Evolutionary conservation across 1,140 invertebrate genomes (phyloP).

Genomic region (Caenorhabditis inopinata): DNA sequence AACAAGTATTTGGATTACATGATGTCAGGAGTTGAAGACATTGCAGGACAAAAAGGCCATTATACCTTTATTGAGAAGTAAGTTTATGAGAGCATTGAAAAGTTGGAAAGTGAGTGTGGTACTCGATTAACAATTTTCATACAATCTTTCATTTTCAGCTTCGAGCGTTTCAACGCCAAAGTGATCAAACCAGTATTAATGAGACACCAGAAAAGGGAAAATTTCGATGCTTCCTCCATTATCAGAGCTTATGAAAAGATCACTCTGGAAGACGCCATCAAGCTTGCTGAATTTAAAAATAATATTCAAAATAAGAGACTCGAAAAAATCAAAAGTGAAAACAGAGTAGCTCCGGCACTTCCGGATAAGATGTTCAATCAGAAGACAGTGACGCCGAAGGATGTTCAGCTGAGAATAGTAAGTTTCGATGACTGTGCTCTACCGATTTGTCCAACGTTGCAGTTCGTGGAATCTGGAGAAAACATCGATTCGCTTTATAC

Average conservation of each 20-base stretch:
- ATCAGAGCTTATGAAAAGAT: conserved; percentile 49
- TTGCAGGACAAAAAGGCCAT: conserved; percentile 50
- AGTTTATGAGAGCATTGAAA: too few relatives aligned
- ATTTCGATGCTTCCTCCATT: conserved; percentile 47
- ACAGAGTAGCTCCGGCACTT: neutral
- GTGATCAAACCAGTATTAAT: conserved; percentile 43
- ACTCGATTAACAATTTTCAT: neutral
- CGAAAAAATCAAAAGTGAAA: neutral
- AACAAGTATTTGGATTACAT: conserved; percentile 55
- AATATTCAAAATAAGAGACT: neutral
- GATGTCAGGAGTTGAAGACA: conserved; percentile 55
- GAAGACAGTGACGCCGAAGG: conserved; percentile 29
- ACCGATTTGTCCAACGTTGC: neutral
- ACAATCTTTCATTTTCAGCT: conserved; percentile 14
- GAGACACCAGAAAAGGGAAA: conserved; percentile 31
- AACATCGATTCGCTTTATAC: conserved; percentile 41
- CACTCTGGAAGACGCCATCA: conserved; percentile 45
- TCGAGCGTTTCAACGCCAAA: conserved; percentile 51
- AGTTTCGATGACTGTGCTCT: neutral
- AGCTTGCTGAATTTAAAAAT: conserved; percentile 16
- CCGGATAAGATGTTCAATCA: conserved; percentile 1
- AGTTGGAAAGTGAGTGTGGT: too few relatives aligned
- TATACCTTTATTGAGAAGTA: conserved; percentile 46
- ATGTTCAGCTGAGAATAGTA: conserved; percentile 12
- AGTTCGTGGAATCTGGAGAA: conserved; percentile 38